Conservation (phyloP, 1,140 invertebrate species). For the Zaprionus capensis region DNA sequence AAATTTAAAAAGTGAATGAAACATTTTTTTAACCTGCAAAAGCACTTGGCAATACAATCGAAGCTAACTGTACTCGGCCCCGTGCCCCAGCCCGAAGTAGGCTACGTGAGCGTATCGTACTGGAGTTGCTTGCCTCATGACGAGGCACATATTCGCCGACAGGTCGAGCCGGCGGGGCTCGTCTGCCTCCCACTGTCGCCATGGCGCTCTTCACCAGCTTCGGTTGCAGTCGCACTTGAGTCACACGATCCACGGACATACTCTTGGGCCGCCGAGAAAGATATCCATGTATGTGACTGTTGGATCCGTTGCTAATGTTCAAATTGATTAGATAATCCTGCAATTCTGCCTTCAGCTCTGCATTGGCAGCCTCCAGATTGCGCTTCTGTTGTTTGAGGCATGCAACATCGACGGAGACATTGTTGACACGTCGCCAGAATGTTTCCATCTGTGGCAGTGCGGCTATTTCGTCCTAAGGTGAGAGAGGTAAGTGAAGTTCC, state of each 20-base stretch:
- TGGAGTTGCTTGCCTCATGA: slow-evolving; percentile 72
- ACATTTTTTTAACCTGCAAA: not conserved
- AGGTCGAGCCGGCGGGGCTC: not conserved
- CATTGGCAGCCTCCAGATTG: slow-evolving; percentile 65
- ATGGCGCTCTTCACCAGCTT: slow-evolving; percentile 62
- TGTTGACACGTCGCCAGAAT: slow-evolving; percentile 82
- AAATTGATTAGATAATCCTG: slow-evolving; percentile 77
- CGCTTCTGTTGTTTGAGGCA: slow-evolving; percentile 73
- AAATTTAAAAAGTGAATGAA: slow-evolving; percentile 7
- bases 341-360: slow-evolving; percentile 63
- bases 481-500: not conserved
- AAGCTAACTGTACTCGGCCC: slow-evolving; percentile 56
- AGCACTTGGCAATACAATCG: slow-evolving; percentile 29
- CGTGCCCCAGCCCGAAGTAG: slow-evolving; percentile 20
- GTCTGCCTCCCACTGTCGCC: slow-evolving; percentile 43
- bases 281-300: slow-evolving; percentile 70
- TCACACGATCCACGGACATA: slow-evolving; percentile 80
- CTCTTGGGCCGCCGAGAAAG: slow-evolving; percentile 74
- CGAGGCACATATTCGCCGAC: slow-evolving; percentile 25
- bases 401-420: slow-evolving; percentile 74
- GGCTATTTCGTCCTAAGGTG: slow-evolving; percentile 47
- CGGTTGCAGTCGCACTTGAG: slow-evolving; percentile 60
- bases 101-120: slow-evolving; percentile 61
- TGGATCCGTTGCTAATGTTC: slow-evolving; percentile 76
- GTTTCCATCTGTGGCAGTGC: slow-evolving; percentile 72